These are phyloP conservation scores for Phalacrocorax pelagicus DNA, from an alignment of 2,113 vertebrate genomes.

Conservation along the genomic window DNA sequence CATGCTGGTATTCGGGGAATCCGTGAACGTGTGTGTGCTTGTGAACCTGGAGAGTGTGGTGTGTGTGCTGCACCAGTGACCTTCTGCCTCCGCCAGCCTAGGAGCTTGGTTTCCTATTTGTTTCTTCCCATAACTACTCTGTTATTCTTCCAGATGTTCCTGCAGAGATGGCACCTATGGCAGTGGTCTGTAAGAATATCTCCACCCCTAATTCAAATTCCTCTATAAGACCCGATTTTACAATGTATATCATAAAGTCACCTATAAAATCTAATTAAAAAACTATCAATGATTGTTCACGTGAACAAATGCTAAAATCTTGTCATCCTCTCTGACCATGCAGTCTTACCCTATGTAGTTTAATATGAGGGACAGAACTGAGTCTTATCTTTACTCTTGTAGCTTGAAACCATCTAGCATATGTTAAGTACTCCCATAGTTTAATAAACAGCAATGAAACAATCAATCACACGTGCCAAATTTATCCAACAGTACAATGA, in stretches of 20 bases:
- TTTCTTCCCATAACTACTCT: background rate
- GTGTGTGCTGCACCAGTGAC: background rate
- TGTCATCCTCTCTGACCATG: background rate
- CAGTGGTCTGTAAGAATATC: accelerated
- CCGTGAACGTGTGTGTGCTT: accelerated
- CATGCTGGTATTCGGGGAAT: accelerated
- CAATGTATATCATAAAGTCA: background rate
- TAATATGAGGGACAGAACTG: background rate
- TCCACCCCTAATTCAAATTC: background rate
- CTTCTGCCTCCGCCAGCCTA: background rate
- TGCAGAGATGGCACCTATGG: background rate
- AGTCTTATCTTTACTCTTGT: background rate
- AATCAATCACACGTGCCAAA: background rate
- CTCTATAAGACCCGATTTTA: background rate
- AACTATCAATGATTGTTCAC: background rate
- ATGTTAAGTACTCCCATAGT: background rate
- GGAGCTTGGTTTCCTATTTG: background rate
- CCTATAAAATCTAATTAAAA: background rate
- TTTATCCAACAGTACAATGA: background rate
- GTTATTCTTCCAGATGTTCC: background rate
- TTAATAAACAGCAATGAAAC: background rate
- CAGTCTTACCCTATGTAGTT: background rate
- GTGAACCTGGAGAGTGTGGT: background rate
- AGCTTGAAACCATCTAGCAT: background rate
- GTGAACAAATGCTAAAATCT: background rate